Conservation (phyloP, 1,140 invertebrate genomes). For the Samia ricini region DNA sequence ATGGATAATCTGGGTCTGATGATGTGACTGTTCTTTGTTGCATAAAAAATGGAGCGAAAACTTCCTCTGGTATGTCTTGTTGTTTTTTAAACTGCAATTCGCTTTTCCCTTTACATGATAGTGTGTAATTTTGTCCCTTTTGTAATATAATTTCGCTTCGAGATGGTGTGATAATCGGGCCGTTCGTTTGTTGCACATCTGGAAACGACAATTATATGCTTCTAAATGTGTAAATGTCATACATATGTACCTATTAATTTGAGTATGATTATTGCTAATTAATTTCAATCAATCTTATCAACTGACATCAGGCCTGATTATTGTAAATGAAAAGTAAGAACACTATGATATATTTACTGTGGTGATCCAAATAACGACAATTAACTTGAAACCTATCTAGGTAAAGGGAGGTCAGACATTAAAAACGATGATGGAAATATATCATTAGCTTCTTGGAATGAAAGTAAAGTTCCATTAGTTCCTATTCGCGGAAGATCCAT, state of each 20-base stretch:
- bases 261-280: not conserved
- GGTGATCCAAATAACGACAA: not conserved
- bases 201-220: conserved; percentile 42
- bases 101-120: conserved; percentile 72
- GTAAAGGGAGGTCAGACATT: not conserved
- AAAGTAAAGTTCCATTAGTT: conserved; percentile 6
- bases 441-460: not conserved
- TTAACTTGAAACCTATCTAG: not conserved
- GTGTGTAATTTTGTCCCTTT: conserved; percentile 66
- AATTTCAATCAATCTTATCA: not conserved
- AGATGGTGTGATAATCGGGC: conserved; percentile 70
- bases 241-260: not conserved
- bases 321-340: too few relatives aligned
- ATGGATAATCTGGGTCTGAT: conserved; percentile 52
- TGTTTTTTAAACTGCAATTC: conserved; percentile 68
- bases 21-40: conserved; percentile 32
- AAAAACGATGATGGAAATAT: not conserved
- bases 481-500: not conserved
- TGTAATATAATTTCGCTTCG: conserved; percentile 70
- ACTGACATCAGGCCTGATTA: too few relatives aligned
- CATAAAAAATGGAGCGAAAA: conserved; percentile 35
- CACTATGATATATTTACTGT: too few relatives aligned
- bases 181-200: conserved; percentile 46
- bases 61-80: conserved; percentile 57
- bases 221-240: not conserved